phyloP scores from a whole-genome alignment of 2,888 invertebrate genomes.

The Parnassius glacialis region DNA sequence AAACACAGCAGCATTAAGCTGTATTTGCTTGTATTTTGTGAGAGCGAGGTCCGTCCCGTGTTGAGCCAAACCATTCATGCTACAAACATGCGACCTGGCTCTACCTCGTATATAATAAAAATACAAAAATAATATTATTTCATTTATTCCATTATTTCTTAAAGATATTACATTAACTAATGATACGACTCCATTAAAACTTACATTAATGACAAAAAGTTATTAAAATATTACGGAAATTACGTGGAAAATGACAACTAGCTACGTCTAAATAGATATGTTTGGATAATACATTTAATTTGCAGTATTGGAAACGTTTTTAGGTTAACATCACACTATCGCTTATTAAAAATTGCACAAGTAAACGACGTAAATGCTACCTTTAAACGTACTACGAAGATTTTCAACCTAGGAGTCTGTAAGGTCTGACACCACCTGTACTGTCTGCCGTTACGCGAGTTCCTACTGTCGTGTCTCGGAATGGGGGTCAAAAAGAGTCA shows the following conservation, averaged over 20 bases:
- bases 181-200: conserved; percentile 50
- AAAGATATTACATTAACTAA: conserved; percentile 36
- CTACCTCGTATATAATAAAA: conserved; percentile 1
- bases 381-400: too few species aligned
- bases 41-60: too few species aligned
- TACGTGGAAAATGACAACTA: conserved; percentile 51
- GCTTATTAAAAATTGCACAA: background rate
- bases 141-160: conserved; percentile 36
- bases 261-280: conserved; percentile 48
- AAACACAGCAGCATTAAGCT: too few species aligned
- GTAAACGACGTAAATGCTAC: background rate
- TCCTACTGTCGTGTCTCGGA: too few species aligned
- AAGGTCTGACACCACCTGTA: too few species aligned
- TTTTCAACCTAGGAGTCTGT: too few species aligned
- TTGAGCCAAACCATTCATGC: too few species aligned
- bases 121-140: conserved; percentile 26
- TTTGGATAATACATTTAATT: conserved; percentile 48
- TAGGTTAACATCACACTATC: background rate
- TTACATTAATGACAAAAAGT: conserved; percentile 52
- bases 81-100: background rate
- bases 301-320: conserved; percentile 7
- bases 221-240: conserved; percentile 48
- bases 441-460: too few species aligned
- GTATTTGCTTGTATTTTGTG: too few species aligned
- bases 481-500: too few species aligned